Percentiles rank a stretch among this genome's conserved stretches.
phyloP scores from a whole-genome alignment of 1,140 invertebrate genomes.

The Caenorhabditis inopinata region DNA sequence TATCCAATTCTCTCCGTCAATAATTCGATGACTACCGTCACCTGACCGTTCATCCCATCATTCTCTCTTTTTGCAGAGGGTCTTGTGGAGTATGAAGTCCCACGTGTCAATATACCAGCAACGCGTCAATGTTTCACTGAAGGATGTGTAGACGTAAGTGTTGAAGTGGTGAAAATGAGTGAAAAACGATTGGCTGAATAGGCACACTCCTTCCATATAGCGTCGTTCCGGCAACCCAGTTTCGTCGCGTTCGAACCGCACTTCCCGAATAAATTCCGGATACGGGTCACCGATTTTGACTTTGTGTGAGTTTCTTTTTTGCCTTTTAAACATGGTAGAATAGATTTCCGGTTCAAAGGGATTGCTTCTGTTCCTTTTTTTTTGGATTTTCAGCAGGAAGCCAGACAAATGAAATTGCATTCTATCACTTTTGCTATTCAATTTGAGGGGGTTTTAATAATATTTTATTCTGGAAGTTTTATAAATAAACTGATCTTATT shows the following conservation, averaged over 20 bases:
- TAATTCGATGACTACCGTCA: background rate
- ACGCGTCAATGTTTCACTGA: slow-evolving; percentile 50
- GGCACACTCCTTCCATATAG: slow-evolving; percentile 46
- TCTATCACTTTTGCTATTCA: no score
- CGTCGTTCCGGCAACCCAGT: slow-evolving; percentile 48
- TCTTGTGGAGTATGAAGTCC: slow-evolving; percentile 43
- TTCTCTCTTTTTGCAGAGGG: slow-evolving; percentile 29
- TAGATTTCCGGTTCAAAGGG: background rate
- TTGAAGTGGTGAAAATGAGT: background rate
- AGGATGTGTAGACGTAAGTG: slow-evolving; percentile 48
- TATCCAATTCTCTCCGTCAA: background rate
- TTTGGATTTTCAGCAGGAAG: no score
- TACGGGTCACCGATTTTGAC: slow-evolving; percentile 47
- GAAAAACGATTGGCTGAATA: slow-evolving; percentile 2
- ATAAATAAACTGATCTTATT: no score
- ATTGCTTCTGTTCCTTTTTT: no score
- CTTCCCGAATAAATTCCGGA: slow-evolving; percentile 45
- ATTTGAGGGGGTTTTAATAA: no score
- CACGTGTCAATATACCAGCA: slow-evolving; percentile 36
- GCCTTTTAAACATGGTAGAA: background rate
- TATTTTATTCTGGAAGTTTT: no score
- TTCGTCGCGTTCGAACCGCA: slow-evolving; percentile 42
- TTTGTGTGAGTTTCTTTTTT: slow-evolving; percentile 44
- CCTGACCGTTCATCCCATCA: no score
- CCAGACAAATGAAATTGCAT: no score